Percentiles rank a stretch among this genome's conserved stretches.
Evolutionary conservation across 1,140 invertebrate species (phyloP).

Genomic region (Sycophila sp.): DNA sequence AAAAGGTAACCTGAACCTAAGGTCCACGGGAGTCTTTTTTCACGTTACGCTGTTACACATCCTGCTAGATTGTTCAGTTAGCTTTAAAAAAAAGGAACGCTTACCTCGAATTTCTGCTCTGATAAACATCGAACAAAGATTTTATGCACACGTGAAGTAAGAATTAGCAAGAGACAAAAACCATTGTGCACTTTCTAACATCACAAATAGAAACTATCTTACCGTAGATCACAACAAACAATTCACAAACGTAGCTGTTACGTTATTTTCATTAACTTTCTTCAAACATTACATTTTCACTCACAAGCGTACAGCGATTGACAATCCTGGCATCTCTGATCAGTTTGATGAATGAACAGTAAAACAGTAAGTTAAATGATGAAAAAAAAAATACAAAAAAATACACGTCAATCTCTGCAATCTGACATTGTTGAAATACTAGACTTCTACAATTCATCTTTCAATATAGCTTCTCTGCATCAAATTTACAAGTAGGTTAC

Average conservation of each 20-base stretch:
- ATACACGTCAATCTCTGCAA: conserved; percentile 4
- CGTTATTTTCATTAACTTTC: neutral
- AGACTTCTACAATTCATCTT: neutral
- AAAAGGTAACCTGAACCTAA: neutral
- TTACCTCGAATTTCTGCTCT: conserved; percentile 28
- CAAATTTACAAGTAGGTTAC: neutral
- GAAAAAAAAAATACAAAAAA: neutral
- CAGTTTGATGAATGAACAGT: too few species aligned
- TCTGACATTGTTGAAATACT: neutral
- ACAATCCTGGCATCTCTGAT: too few species aligned
- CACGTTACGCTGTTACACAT: too few species aligned
- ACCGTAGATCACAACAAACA: conserved; percentile 5
- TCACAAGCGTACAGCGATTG: conserved; percentile 11
- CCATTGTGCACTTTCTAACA: conserved; percentile 12
- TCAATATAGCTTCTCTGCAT: neutral
- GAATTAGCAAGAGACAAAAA: conserved; percentile 1
- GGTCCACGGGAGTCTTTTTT: too few species aligned
- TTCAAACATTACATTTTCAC: neutral
- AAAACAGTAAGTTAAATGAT: too few species aligned
- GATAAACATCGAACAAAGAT: neutral
- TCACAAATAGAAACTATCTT: conserved; percentile 15
- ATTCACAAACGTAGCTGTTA: conserved; percentile 10
- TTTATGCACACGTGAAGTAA: conserved; percentile 2
- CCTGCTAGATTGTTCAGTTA: too few species aligned
- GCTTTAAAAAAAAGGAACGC: too few species aligned